Evolutionary conservation across 2,797 vertebrate species (phyloP).

Genomic region (Lates japonicus): DNA sequence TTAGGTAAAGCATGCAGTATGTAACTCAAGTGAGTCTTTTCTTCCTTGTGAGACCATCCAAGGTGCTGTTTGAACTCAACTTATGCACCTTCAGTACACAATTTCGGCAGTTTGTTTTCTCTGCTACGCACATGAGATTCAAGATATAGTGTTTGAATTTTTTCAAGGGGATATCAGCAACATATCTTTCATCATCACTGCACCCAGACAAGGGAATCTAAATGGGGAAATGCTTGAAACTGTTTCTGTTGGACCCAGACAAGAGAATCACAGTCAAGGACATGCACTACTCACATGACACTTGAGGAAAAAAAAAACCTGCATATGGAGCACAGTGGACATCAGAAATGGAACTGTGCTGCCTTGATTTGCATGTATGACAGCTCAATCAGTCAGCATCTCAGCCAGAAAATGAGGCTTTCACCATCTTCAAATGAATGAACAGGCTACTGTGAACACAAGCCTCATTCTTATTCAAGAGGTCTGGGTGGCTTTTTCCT

Average conservation of each 20-base stretch:
- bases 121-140: constrained; percentile 46
- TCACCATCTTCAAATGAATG: constrained; percentile 50
- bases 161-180: constrained; percentile 15
- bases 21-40: constrained; percentile 67
- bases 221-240: constrained; percentile 46
- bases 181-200: constrained; percentile 45
- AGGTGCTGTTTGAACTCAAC: constrained; percentile 45
- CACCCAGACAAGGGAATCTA: constrained; percentile 35
- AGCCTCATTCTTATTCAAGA: constrained; percentile 64
- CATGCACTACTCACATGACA: constrained; percentile 45
- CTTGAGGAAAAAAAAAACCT: constrained; percentile 36
- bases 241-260: constrained; percentile 42
- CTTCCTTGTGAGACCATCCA: constrained; percentile 47
- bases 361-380: constrained; percentile 74
- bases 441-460: constrained; percentile 56
- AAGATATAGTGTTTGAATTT: constrained; percentile 18
- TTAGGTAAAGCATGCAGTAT: constrained; percentile 68
- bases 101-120: constrained; percentile 37
- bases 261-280: constrained; percentile 46
- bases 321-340: constrained; percentile 44
- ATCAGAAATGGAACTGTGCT: constrained; percentile 47
- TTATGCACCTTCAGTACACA: constrained; percentile 38
- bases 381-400: constrained; percentile 57
- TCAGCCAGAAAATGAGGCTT: constrained; percentile 56
- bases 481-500: constrained; percentile 51